phyloP scores from a whole-genome alignment of 2,113 vertebrate genomes.

The Nematolebias whitei region DNA sequence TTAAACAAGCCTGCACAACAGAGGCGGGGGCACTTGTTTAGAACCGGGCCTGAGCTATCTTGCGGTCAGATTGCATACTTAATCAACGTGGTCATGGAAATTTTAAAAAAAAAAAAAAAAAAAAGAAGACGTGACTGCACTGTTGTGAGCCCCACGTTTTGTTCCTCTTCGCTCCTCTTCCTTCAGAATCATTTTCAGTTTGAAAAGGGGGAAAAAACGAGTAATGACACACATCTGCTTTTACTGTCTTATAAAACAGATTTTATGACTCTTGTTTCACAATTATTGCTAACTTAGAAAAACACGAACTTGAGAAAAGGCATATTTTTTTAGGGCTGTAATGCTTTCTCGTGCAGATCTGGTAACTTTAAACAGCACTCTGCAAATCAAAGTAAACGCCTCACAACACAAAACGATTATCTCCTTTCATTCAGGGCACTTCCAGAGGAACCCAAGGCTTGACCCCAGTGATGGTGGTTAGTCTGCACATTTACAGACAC shows the following conservation, averaged over 20 bases:
- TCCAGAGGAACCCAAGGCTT: constrained; percentile 30
- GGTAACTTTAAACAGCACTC: constrained; percentile 7
- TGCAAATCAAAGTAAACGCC: constrained; percentile 36
- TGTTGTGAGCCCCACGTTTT: constrained; percentile 37
- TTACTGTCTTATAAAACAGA: not conserved
- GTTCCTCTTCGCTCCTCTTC: constrained; percentile 19
- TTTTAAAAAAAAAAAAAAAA: constrained; percentile 72
- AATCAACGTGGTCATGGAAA: constrained; percentile 79
- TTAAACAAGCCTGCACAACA: constrained; percentile 69
- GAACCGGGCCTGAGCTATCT: constrained; percentile 71
- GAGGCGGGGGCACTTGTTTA: constrained; percentile 72
- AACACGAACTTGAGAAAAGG: constrained; percentile 5
- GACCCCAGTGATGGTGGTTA: constrained; percentile 24
- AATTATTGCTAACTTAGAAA: not conserved
- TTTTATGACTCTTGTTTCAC: too few species aligned
- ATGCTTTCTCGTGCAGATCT: not conserved
- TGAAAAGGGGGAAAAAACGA: too few species aligned
- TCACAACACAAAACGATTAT: constrained; percentile 32
- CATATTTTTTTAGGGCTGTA: not conserved
- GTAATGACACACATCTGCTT: not conserved
- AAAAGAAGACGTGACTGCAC: constrained; percentile 64
- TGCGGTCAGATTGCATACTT: constrained; percentile 79
- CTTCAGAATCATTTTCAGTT: constrained; percentile 4
- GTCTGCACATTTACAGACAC: constrained; percentile 16
- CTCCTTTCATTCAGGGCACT: constrained; percentile 48